phyloP scores from a whole-genome alignment of 2,888 invertebrate species.

The Octodonta nipae region DNA sequence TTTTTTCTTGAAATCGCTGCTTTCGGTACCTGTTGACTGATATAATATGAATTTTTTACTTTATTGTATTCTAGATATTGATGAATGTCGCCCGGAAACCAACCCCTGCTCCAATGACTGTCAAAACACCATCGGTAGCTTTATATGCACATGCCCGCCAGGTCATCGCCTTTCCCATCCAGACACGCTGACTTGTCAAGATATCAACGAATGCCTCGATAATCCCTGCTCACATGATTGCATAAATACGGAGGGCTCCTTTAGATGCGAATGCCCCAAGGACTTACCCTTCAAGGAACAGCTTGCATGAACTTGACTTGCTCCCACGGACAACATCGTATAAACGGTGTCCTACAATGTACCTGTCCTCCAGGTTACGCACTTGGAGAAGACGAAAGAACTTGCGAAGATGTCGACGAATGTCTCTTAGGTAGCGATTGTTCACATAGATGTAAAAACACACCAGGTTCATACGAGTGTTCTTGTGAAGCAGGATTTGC shows the following conservation, averaged over 20 bases:
- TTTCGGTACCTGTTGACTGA: no score
- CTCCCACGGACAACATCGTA: constrained; percentile 18
- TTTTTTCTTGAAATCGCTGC: no score
- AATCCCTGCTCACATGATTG: constrained; percentile 42
- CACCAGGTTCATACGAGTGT: constrained; percentile 43
- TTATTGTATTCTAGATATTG: constrained; percentile 29
- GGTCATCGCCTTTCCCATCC: constrained; percentile 33
- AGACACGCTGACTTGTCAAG: constrained; percentile 26
- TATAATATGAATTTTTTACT: no score
- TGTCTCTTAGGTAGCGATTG: constrained; percentile 33
- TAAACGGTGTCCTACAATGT: constrained; percentile 28
- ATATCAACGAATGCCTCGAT: constrained; percentile 31
- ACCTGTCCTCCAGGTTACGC: constrained; percentile 32
- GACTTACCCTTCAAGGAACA: constrained; percentile 15
- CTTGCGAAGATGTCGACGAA: constrained; percentile 36
- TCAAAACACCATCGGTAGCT: constrained; percentile 41
- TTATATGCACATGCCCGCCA: constrained; percentile 42
- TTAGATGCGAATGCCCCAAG: constrained; percentile 37
- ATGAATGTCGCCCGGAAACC: constrained; percentile 35
- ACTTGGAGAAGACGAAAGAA: constrained; percentile 34
- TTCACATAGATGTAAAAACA: constrained; percentile 41
- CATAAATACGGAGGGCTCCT: constrained; percentile 47
- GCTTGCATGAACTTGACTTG: constrained; percentile 32
- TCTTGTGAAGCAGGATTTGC: constrained; percentile 41
- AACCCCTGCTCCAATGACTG: constrained; percentile 39